Conservation (phyloP, 2,113 vertebrate genomes). For the Hyperopisus bebe region DNA sequence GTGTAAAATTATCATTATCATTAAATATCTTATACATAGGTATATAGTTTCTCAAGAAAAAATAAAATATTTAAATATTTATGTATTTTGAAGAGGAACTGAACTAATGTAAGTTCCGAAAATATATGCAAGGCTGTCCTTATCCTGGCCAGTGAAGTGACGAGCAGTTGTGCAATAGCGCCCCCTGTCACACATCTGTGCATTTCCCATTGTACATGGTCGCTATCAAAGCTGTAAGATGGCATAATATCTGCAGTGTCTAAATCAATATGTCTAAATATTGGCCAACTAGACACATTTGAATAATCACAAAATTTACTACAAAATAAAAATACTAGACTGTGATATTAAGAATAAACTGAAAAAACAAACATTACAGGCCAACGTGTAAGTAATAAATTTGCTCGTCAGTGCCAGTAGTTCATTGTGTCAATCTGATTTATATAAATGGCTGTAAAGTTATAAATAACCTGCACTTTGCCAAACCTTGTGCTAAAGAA, state of each 20-base stretch:
- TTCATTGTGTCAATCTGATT: not conserved
- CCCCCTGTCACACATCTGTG: conserved; percentile 1
- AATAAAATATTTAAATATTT: not conserved
- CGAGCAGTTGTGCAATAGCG: not conserved
- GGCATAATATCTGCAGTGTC: not conserved
- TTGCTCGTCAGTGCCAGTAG: not conserved
- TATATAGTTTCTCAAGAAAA: not conserved
- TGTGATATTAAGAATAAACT: not conserved
- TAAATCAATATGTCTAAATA: not conserved
- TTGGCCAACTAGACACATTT: not conserved
- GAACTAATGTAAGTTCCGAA: not conserved
- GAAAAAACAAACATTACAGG: not conserved
- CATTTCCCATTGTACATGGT: not conserved
- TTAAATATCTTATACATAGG: not conserved
- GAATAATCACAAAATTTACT: not conserved
- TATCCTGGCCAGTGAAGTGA: not conserved
- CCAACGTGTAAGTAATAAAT: not conserved
- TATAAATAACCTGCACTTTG: not conserved
- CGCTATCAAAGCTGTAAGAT: not conserved
- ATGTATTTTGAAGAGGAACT: not conserved
- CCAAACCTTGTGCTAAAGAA: not conserved
- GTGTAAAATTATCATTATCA: not conserved
- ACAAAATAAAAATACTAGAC: not conserved
- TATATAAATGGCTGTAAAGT: not conserved
- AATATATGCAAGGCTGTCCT: not conserved